Percentiles rank a stretch among this genome's conserved stretches.
These are phyloP conservation scores for Tetragonula carbonaria DNA, from an alignment of 2,888 invertebrate species.

Conservation along the genomic window DNA sequence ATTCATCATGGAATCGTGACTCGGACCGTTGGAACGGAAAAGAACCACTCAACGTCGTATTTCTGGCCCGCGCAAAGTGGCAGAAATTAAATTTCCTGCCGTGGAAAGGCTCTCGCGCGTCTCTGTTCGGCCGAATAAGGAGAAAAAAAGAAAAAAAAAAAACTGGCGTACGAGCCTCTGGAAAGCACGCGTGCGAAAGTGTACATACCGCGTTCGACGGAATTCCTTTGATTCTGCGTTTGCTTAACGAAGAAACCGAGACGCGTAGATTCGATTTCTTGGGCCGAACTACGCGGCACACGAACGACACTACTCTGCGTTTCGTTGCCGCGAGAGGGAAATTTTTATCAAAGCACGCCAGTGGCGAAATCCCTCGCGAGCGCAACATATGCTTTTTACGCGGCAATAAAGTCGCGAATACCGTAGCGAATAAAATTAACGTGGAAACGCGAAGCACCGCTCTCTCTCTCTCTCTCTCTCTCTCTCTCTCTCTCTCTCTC, in stretches of 20 bases:
- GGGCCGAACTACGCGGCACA: too few relatives aligned
- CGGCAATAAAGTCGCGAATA: conserved; percentile 13
- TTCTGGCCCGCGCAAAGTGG: conserved; percentile 68
- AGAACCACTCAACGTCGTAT: conserved; percentile 65
- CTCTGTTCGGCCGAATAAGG: conserved; percentile 19
- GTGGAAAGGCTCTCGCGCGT: conserved; percentile 51
- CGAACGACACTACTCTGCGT: background rate
- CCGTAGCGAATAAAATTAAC: conserved; percentile 29
- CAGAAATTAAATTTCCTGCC: conserved; percentile 73
- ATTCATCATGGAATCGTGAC: conserved; percentile 56
- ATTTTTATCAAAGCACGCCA: conserved; percentile 31
- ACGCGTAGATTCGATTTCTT: conserved; percentile 42
- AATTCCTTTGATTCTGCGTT: conserved; percentile 41
- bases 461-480: too few relatives aligned
- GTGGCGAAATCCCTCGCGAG: background rate
- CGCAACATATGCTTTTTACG: background rate
- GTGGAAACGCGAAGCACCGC: background rate
- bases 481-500: too few relatives aligned
- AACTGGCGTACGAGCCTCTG: background rate
- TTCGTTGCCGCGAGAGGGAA: conserved; percentile 1
- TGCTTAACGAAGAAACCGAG: conserved; percentile 50
- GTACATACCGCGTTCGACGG: background rate
- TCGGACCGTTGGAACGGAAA: conserved; percentile 54
- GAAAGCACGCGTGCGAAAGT: conserved; percentile 16
- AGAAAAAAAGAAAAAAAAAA: too few relatives aligned